These are phyloP conservation scores for Hapalemur alaotrensis DNA, from an alignment of 2,797 vertebrate genomes.

Conservation along the genomic window DNA sequence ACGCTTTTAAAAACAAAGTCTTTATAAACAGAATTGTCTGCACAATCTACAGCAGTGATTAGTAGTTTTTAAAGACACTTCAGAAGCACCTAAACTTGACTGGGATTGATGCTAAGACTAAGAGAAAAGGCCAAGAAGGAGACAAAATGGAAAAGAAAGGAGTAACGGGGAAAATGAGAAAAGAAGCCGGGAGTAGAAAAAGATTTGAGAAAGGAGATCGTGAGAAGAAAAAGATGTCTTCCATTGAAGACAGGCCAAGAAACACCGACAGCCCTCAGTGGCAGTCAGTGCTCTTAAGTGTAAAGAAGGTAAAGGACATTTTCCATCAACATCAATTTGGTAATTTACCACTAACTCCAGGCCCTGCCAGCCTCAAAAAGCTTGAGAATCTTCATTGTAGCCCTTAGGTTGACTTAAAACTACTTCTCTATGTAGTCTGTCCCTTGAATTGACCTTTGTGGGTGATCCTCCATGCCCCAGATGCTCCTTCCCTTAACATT, in stretches of 20 bases:
- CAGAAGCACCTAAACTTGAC: not conserved
- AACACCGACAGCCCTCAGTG: not conserved
- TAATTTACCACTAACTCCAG: not conserved
- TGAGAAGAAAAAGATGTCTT: not conserved
- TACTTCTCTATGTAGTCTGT: not conserved
- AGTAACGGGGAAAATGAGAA: not conserved
- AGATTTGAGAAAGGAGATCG: not conserved
- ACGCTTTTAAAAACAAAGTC: not conserved
- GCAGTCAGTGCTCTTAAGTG: not conserved
- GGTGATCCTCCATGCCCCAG: not conserved
- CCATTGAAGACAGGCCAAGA: not conserved
- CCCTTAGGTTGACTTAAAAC: not conserved
- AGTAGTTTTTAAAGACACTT: not conserved
- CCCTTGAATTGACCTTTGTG: not conserved
- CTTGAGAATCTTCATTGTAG: not conserved
- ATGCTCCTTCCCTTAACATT: not conserved
- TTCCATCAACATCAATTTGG: not conserved
- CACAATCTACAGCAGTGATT: not conserved
- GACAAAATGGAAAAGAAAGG: not conserved
- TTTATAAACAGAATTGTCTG: slow-evolving; percentile 5
- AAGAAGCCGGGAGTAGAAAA: not conserved
- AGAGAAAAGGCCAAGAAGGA: not conserved
- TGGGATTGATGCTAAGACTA: not conserved
- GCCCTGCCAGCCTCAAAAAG: not conserved
- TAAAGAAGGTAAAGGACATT: not conserved